Evolutionary conservation across 1,140 invertebrate species (phyloP).

Genomic region (Neomicropteryx cornuta): DNA sequence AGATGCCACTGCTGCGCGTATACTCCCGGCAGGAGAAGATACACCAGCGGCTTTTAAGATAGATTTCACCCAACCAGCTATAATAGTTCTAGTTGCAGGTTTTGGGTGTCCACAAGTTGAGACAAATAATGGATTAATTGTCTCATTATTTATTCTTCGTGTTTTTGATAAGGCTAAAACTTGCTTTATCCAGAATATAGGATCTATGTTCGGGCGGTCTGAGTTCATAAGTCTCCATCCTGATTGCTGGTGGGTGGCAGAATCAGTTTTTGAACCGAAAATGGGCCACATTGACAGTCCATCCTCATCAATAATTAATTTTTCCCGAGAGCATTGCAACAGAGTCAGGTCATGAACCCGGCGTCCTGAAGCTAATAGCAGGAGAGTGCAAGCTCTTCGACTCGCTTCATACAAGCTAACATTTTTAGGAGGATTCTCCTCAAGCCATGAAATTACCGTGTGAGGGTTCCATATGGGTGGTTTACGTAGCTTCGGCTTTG

Average conservation of each 20-base stretch:
- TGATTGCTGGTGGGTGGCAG: slow-evolving; percentile 10
- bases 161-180: background rate
- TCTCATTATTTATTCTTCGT: background rate
- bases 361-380: background rate
- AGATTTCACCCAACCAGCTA: slow-evolving; percentile 2
- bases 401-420: background rate
- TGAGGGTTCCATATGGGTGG: slow-evolving; percentile 10
- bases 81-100: background rate
- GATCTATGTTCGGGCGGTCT: background rate
- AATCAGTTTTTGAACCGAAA: slow-evolving; percentile 13
- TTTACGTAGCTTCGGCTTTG: slow-evolving; percentile 3
- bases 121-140: too few species aligned
- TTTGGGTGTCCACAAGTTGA: background rate
- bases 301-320: background rate
- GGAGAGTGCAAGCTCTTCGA: background rate
- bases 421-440: background rate
- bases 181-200: background rate
- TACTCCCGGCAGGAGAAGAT: background rate
- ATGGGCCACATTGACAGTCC: slow-evolving; percentile 12
- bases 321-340: background rate
- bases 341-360: background rate
- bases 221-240: slow-evolving; percentile 8
- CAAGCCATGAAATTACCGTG: background rate
- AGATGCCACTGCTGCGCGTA: slow-evolving; percentile 3
- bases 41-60: background rate